A percentile compares a stretch with the other conserved stretches of the same genome.
Conservation (phyloP, 1,140 invertebrate species). For the Drosophila biarmipes region DNA sequence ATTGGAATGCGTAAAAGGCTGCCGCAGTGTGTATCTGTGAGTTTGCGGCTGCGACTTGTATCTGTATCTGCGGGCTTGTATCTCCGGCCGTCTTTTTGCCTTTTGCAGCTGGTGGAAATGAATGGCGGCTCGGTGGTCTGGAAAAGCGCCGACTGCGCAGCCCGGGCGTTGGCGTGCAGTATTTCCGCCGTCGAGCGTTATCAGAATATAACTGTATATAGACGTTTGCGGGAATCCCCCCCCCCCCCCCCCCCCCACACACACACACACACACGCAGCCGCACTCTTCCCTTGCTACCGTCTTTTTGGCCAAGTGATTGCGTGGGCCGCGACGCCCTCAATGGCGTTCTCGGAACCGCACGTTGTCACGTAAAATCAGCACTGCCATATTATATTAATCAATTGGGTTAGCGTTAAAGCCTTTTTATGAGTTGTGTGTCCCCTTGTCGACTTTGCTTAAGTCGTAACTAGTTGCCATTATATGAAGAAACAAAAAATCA, state of each 20-base stretch:
- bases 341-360: conserved; percentile 6
- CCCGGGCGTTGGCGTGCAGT: conserved; percentile 70
- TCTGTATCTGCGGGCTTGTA: conserved; percentile 28
- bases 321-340: conserved; percentile 22
- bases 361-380: neutral
- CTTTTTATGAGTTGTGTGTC: neutral
- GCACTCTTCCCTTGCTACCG: conserved; percentile 29
- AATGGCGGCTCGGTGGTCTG: conserved; percentile 64
- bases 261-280: conserved; percentile 27
- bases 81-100: conserved; percentile 16
- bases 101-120: conserved; percentile 55
- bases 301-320: conserved; percentile 16
- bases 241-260: too few relatives aligned
- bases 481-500: too few relatives aligned
- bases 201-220: conserved; percentile 70
- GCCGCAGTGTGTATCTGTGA: conserved; percentile 20
- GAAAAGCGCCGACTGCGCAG: conserved; percentile 46
- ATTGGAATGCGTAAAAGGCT: conserved; percentile 80
- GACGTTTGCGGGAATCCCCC: conserved; percentile 35
- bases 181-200: conserved; percentile 65
- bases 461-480: neutral
- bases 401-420: neutral
- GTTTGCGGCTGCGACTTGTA: conserved; percentile 21
- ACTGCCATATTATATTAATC: neutral
- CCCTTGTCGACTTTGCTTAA: neutral